A percentile compares a stretch with the other conserved stretches of the same genome.
These are phyloP conservation scores for Noturus placidus DNA, from an alignment of 2,113 vertebrate genomes.

Conservation along the genomic window DNA sequence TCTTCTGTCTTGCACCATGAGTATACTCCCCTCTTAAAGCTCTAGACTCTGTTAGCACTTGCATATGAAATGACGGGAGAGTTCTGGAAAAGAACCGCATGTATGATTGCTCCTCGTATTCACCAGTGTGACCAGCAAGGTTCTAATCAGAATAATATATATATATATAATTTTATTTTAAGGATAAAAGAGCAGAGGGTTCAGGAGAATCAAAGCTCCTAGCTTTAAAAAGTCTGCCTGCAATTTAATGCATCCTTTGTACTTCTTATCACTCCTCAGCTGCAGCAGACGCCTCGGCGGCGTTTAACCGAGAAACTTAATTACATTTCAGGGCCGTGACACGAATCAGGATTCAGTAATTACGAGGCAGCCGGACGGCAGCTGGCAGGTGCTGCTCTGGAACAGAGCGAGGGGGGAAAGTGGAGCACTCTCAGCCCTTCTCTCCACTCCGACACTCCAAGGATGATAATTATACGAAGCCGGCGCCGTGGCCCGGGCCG, in stretches of 20 bases:
- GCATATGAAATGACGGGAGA: not conserved
- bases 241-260: slow-evolving; percentile 42
- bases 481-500: not conserved
- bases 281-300: slow-evolving; percentile 36
- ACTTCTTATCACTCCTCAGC: slow-evolving; percentile 48
- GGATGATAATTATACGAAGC: slow-evolving; percentile 32
- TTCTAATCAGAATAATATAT: not conserved
- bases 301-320: slow-evolving; percentile 41
- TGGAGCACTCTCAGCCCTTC: not conserved
- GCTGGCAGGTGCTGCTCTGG: slow-evolving; percentile 26
- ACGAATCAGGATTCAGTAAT: slow-evolving; percentile 42
- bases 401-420: not conserved
- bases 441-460: not conserved
- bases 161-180: too few relatives aligned
- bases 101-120: too few relatives aligned
- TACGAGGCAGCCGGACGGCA: slow-evolving; percentile 16
- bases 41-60: not conserved
- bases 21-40: not conserved
- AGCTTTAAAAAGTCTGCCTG: slow-evolving; percentile 24
- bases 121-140: not conserved
- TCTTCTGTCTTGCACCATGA: too few relatives aligned
- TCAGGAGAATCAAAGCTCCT: not conserved
- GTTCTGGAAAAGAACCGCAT: not conserved
- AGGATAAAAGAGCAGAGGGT: slow-evolving; percentile 10
- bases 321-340: slow-evolving; percentile 50